Evolutionary conservation across 2,113 vertebrate species (phyloP).

Genomic region (Ptychochromis oligacanthus): DNA sequence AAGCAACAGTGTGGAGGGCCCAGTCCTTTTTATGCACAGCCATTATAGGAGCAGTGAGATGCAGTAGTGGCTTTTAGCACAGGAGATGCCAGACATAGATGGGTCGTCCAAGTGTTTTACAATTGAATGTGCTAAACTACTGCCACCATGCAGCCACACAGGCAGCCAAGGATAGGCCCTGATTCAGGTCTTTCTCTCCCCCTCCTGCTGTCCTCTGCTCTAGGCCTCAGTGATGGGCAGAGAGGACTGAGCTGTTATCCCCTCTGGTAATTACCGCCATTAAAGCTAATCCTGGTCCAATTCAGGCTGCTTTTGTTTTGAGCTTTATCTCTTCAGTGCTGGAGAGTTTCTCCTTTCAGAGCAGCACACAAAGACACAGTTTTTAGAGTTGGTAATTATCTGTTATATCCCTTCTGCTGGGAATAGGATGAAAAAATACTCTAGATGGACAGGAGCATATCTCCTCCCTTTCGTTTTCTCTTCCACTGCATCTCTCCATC

Average conservation of each 20-base stretch:
- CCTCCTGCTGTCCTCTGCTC: slow-evolving; percentile 76
- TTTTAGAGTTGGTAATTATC: slow-evolving; percentile 80
- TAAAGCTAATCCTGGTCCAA: slow-evolving; percentile 81
- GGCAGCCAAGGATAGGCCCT: slow-evolving; percentile 67
- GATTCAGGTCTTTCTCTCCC: slow-evolving; percentile 76
- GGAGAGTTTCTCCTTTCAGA: slow-evolving; percentile 83
- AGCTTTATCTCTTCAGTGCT: slow-evolving; percentile 82
- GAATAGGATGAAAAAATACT: slow-evolving; percentile 67
- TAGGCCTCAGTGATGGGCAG: slow-evolving; percentile 77
- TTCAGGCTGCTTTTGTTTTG: slow-evolving; percentile 84
- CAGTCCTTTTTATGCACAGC: slow-evolving; percentile 72
- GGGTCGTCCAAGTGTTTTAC: slow-evolving; percentile 84
- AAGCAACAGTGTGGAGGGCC: slow-evolving; percentile 79
- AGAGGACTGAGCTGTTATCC: slow-evolving; percentile 77
- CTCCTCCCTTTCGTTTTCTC: slow-evolving; percentile 40
- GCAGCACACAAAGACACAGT: slow-evolving; percentile 77
- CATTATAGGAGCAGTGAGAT: slow-evolving; percentile 81
- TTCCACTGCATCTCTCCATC: slow-evolving; percentile 22
- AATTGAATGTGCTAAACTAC: slow-evolving; percentile 83
- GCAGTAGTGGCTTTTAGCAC: slow-evolving; percentile 81
- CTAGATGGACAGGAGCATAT: slow-evolving; percentile 55
- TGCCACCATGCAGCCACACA: slow-evolving; percentile 74
- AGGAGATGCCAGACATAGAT: slow-evolving; percentile 78
- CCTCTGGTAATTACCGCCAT: slow-evolving; percentile 81
- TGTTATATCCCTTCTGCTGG: slow-evolving; percentile 78